Base-by-base conservation (phyloP, 2,113 vertebrate species). In the Stigmatopora argus region DNA sequence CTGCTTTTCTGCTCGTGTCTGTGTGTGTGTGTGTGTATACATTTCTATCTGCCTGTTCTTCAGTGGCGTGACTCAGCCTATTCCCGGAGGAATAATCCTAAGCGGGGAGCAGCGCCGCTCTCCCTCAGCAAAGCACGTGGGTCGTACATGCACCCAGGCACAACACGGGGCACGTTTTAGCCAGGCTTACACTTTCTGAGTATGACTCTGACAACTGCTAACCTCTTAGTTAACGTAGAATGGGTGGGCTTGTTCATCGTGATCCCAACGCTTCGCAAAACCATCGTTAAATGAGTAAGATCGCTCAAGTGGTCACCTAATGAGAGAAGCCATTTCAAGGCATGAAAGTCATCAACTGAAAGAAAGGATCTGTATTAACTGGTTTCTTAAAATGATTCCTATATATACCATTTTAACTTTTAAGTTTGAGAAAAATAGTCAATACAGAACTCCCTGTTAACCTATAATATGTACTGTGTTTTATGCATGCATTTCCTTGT, bases 61-160 rank as follows among this genome's bases (percentile, higher is more conserved):
- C 71, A 73, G 80, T 79, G 72, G 80, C 74, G 77, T 88, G 86
- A 88, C 83, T 89, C 84, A 84, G 83, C 80, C 80, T 78, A 57
- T 85, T 83, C 85, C 80, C 76, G 70, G 75, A 66, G 66, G 83
- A 80, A 81, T 87, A 87, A 88, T 85, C 84, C 84, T 67, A 66
- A 78, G 44, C 73, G 74, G 66, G 71, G 75, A 78, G 78, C 68
- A 64, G 72, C 83, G 75, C 77, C 63, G 71, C 77, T 77, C 73
- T 80, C 14, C 1, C 65, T 26, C 63, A 82, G 71, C 8, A 13
- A 64, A 70, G 72, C 85, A 85, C 80, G 77, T 86, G 84, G 79
- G 67, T 75, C 47, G 56, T 62, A 65, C 86, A 80, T 21, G 75
- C 73, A 74, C 69, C 60, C 53, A 74, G 65, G 77, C 76, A 76